Percentiles rank a stretch among this genome's conserved stretches.
Conservation (phyloP, 1,140 invertebrate species). For the Scaptomyza hsui region DNA sequence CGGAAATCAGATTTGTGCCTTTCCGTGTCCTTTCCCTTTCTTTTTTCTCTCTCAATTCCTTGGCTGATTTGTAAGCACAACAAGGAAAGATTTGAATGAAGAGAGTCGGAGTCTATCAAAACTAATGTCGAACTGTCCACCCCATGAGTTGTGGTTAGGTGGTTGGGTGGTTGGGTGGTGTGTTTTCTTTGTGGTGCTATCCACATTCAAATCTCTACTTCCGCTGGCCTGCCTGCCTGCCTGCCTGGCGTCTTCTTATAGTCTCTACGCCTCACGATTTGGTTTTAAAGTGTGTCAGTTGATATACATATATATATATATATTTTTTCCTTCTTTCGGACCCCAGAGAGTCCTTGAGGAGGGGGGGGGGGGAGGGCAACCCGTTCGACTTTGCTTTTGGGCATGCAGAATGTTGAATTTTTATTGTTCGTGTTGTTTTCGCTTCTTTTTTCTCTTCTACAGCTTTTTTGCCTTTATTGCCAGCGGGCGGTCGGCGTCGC, state of each 20-base stretch:
- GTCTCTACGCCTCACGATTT: conserved; percentile 27
- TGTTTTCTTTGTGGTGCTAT: background rate
- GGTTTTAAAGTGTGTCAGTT: conserved; percentile 73
- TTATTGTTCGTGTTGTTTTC: conserved; percentile 75
- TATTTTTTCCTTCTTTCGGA: background rate
- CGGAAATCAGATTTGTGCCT: conserved; percentile 76
- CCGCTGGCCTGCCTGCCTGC: conserved; percentile 23
- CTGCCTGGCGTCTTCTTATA: conserved; percentile 37
- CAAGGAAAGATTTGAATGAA: conserved; percentile 41
- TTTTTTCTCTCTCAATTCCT: conserved; percentile 26
- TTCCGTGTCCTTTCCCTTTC: background rate
- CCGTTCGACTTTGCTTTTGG: conserved; percentile 49
- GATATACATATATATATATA: conserved; percentile 8
- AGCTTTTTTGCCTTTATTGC: conserved; percentile 58
- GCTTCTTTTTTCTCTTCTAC: background rate
- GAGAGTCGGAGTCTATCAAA: conserved; percentile 76
- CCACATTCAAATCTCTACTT: conserved; percentile 20
- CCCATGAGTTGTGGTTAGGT: background rate
- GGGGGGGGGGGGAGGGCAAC: conserved; percentile 2
- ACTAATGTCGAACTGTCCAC: conserved; percentile 51
- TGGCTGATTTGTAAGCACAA: conserved; percentile 71
- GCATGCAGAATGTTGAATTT: conserved; percentile 74
- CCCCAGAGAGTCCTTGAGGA: conserved; percentile 9
- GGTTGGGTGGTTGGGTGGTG: background rate
- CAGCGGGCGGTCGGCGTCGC: conserved; percentile 63